Evolutionary conservation across 2,113 vertebrate genomes (phyloP).

Genomic region (Hemiprocne comata): DNA sequence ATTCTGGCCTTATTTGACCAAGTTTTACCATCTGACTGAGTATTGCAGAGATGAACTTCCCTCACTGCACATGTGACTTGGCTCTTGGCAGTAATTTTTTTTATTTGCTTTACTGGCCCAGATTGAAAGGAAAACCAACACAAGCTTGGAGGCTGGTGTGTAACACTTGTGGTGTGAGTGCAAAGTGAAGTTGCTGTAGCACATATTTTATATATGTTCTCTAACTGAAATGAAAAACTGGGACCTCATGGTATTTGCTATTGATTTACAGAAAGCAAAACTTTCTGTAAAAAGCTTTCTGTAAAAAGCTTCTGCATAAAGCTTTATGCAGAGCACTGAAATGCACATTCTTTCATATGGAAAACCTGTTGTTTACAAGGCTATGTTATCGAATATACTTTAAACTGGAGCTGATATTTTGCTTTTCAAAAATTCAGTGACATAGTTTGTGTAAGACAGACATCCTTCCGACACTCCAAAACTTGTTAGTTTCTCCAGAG

Average conservation of each 20-base stretch:
- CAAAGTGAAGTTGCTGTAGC: background rate
- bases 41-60: background rate
- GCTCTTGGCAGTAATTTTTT: background rate
- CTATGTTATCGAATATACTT: background rate
- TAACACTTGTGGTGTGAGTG: rapidly evolving
- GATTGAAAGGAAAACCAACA: background rate
- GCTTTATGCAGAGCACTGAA: background rate
- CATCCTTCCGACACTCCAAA: background rate
- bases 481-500: background rate
- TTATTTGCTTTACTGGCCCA: background rate
- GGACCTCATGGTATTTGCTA: background rate
- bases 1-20: background rate
- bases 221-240: background rate
- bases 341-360: rapidly evolving
- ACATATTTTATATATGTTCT: background rate
- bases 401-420: background rate
- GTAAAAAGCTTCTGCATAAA: too few relatives aligned
- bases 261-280: background rate
- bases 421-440: background rate
- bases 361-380: background rate
- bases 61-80: rapidly evolving
- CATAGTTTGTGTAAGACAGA: background rate
- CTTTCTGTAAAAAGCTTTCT: too few relatives aligned
- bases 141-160: background rate
- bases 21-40: background rate